Base-by-base conservation (phyloP, 2,888 invertebrate genomes). In the Capitulum mitella region DNA sequence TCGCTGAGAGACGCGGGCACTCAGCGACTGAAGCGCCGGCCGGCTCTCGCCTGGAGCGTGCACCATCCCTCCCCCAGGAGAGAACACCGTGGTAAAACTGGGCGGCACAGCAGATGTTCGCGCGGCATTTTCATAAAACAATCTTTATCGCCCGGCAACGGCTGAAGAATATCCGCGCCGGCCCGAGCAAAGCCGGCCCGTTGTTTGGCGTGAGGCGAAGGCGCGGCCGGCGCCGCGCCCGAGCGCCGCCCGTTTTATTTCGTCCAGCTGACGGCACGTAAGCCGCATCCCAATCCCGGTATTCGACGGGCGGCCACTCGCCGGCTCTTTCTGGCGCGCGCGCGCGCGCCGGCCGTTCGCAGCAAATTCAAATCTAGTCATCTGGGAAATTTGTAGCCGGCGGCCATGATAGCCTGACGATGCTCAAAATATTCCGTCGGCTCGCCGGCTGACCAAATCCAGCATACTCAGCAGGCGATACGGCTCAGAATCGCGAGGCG, bases 281-380 rank as follows among this genome's bases (percentile, higher is more conserved):
- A 34, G 34, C 34, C 64, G 32, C 34, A 34, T 34, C 64, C 34
- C 64, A 64, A 34, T 34, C 64, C 64, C 1, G 34, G 34, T 16
- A 32, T 34, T 29, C n/a, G 58, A 26, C 51, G 22, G 51, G 64
- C 64, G 32, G 34, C 14, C 37, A 6, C 32, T 0, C 29, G 6
- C 46, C 12, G 6, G n/a, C 34, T 78, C n/a, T 16, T 19, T 40
- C 43, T 1, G 10, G 6, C 16, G 51, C 29, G 22, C 22, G 0
- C 37, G 34, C 26, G 19, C 5, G 64, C 64, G 19, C 34, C 3
- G 40, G 26, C 22, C 40, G 37, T 70, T 70, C 40, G 70, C 70
- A 40, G 70, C 70, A 70, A 70, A 70, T 70, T 70, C 70, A 70
- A 70, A 70, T 70, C 70, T 70, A 70, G 70, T 70, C 70, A 70